phyloP scores from a whole-genome alignment of 2,888 invertebrate species.

The Neelides folsomi region DNA sequence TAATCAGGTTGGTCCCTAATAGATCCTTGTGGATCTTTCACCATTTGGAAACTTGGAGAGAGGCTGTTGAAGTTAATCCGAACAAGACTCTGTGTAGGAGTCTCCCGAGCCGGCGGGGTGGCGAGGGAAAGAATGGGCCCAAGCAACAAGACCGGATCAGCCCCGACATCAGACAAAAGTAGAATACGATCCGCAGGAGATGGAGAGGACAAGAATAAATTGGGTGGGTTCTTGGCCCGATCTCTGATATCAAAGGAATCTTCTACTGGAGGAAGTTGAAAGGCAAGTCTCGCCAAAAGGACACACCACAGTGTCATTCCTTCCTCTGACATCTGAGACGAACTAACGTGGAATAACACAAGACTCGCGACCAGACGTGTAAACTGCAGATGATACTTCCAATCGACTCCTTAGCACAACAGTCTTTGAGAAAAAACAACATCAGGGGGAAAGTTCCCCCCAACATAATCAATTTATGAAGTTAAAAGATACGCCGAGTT shows the following conservation, averaged over 20 bases:
- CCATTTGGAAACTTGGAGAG: no score
- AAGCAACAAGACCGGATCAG: no score
- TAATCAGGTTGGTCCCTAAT: no score
- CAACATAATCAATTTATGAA: no score
- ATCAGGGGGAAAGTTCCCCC: no score
- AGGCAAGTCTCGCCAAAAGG: constrained; percentile 12
- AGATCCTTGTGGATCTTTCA: no score
- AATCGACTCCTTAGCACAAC: background rate
- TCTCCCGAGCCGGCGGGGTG: no score
- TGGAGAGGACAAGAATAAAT: constrained; percentile 15
- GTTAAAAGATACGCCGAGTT: no score
- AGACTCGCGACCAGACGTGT: background rate
- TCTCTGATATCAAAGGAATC: constrained; percentile 15
- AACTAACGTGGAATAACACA: background rate
- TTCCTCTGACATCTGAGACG: background rate
- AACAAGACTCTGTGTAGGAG: no score
- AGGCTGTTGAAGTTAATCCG: no score
- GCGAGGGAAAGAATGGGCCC: no score
- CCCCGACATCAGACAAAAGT: background rate
- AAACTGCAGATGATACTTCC: background rate
- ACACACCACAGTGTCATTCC: constrained; percentile 6
- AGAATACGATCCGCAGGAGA: constrained; percentile 4
- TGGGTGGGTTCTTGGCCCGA: constrained; percentile 18
- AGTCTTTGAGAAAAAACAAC: background rate
- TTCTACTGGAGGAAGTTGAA: background rate